These are phyloP conservation scores for Caranx ignobilis DNA, from an alignment of 2,113 vertebrate genomes.

Conservation along the genomic window DNA sequence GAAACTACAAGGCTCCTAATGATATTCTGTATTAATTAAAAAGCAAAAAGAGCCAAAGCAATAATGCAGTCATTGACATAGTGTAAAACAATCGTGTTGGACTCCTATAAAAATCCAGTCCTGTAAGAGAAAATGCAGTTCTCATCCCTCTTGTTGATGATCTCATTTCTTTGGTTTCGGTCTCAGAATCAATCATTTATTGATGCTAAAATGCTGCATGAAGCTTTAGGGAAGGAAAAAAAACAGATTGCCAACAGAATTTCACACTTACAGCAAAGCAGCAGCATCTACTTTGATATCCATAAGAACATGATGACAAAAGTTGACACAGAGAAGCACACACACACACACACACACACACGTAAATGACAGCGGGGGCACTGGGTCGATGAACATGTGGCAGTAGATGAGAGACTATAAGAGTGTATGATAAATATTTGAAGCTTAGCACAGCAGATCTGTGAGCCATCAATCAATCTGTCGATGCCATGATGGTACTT, in stretches of 20 bases:
- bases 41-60: constrained; percentile 6
- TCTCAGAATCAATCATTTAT: constrained; percentile 20
- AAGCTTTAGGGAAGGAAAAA: neutral
- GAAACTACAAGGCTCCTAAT: constrained; percentile 1
- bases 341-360: constrained; percentile 22
- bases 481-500: constrained; percentile 26
- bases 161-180: constrained; percentile 1
- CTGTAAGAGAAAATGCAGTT: neutral
- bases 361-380: constrained; percentile 44
- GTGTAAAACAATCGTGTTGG: constrained; percentile 15
- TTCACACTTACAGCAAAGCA: neutral
- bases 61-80: neutral
- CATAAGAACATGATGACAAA: neutral
- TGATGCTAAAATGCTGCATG: constrained; percentile 16
- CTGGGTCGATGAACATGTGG: constrained; percentile 71
- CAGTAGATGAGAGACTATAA: constrained; percentile 67
- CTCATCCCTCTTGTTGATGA: constrained; percentile 12
- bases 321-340: neutral
- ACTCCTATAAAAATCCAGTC: constrained; percentile 18
- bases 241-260: neutral
- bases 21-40: constrained; percentile 5
- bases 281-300: neutral
- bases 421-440: constrained; percentile 71
- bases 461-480: constrained; percentile 58
- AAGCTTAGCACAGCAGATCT: constrained; percentile 68